phyloP scores from a whole-genome alignment of 2,113 vertebrate genomes.

The Hemicordylus capensis region DNA sequence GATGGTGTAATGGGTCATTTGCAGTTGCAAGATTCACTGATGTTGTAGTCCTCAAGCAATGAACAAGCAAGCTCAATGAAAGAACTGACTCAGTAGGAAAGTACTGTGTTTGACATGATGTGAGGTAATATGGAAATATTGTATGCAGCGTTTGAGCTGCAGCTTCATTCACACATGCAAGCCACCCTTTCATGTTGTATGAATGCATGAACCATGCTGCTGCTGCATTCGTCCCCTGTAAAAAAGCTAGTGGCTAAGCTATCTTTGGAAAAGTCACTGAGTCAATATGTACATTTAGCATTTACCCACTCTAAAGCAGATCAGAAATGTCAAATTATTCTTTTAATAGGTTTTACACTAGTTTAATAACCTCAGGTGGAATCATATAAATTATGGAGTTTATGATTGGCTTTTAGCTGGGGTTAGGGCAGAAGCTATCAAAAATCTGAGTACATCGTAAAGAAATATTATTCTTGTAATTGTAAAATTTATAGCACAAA shows the following conservation, averaged over 20 bases:
- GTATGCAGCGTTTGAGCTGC: not conserved
- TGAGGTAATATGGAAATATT: not conserved
- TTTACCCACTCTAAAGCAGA: not conserved
- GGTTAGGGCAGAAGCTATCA: conserved; percentile 13
- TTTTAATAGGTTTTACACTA: not conserved
- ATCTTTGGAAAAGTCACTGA: not conserved
- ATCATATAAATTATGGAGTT: not conserved
- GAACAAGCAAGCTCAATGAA: not conserved
- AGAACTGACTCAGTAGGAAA: not conserved
- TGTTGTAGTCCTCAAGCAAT: not conserved
- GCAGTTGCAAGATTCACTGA: no score
- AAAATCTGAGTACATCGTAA: conserved; percentile 26
- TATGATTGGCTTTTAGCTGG: not conserved
- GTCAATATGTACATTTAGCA: not conserved
- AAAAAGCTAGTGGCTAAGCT: not conserved
- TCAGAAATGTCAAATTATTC: not conserved
- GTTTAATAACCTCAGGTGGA: not conserved
- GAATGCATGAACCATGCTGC: not conserved
- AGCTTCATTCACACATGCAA: not conserved
- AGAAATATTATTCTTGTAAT: conserved; percentile 23
- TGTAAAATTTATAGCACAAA: conserved; percentile 33
- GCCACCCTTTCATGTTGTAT: not conserved
- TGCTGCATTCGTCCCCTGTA: not conserved
- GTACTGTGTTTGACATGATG: not conserved
- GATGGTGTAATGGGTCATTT: no score